Conservation (phyloP, 2,113 vertebrate species). For the Antennarius striatus region DNA sequence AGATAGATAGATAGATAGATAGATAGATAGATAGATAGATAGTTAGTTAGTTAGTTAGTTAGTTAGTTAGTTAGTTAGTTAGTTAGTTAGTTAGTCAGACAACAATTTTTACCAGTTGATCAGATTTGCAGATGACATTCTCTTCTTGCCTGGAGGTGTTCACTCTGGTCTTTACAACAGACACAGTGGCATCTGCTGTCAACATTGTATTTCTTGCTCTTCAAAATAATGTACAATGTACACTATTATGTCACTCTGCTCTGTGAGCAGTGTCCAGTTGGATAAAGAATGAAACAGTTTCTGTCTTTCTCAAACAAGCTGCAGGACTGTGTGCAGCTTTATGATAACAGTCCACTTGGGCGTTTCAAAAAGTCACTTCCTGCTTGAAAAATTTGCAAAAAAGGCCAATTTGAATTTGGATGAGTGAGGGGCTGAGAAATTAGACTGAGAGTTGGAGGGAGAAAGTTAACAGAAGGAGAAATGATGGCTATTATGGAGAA, state of each 20-base stretch:
- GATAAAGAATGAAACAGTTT: not conserved
- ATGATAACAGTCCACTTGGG: conserved; percentile 8
- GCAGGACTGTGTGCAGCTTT: conserved; percentile 9
- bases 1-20: no score
- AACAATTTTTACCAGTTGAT: not conserved
- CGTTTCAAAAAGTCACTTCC: conserved; percentile 5
- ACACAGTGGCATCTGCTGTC: conserved; percentile 29
- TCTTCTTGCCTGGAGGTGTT: not conserved
- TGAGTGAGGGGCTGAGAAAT: conserved; percentile 5
- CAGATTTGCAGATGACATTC: not conserved
- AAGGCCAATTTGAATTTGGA: not conserved
- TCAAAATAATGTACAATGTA: no score
- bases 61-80: no score
- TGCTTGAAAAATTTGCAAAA: not conserved
- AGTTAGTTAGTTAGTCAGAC: no score
- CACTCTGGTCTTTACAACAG: not conserved
- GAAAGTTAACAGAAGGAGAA: conserved; percentile 7
- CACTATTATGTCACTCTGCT: no score
- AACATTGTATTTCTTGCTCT: conserved; percentile 5
- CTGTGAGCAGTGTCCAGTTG: not conserved
- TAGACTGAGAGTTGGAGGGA: not conserved
- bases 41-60: no score
- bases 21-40: no score
- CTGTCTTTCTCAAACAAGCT: conserved; percentile 8
- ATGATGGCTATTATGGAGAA: conserved; percentile 50